These are phyloP conservation scores for Australoheros facetus DNA, from an alignment of 2,797 vertebrate species.

Conservation along the genomic window DNA sequence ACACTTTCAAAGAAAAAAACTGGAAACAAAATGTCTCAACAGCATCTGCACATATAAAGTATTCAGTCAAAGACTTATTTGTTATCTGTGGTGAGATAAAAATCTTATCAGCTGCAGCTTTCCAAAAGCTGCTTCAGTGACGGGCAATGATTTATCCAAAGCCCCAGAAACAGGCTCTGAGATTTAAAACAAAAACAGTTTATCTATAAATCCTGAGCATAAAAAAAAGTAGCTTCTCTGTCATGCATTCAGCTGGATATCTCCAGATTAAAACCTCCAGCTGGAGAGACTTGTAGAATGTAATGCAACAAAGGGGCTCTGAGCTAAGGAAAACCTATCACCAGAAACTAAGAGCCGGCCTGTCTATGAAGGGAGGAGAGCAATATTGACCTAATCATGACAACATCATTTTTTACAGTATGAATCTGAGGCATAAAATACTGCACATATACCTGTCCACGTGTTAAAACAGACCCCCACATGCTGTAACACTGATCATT, in stretches of 20 bases:
- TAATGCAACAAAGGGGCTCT: conserved; percentile 45
- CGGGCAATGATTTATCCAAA: conserved; percentile 32
- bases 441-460: neutral
- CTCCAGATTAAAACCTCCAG: conserved; percentile 51
- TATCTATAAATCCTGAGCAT: conserved; percentile 11
- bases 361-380: conserved; percentile 8
- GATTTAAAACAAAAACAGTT: conserved; percentile 33
- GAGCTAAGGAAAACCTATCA: conserved; percentile 21
- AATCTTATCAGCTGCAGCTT: conserved; percentile 46
- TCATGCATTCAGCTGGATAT: conserved; percentile 52
- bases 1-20: neutral
- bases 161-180: conserved; percentile 8
- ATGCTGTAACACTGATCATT: conserved; percentile 5
- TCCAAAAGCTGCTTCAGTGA: conserved; percentile 25
- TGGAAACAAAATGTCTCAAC: conserved; percentile 15
- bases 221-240: conserved; percentile 33
- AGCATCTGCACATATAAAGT: neutral
- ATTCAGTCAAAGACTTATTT: conserved; percentile 35
- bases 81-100: conserved; percentile 23
- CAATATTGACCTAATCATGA: neutral
- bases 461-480: neutral
- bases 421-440: neutral
- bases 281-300: conserved; percentile 39
- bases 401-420: neutral
- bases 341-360: conserved; percentile 15